Evolutionary conservation across 1,140 invertebrate genomes (phyloP), one percentile per base, ranked within the genome.

Genomic region (Gryon sp.): DNA sequence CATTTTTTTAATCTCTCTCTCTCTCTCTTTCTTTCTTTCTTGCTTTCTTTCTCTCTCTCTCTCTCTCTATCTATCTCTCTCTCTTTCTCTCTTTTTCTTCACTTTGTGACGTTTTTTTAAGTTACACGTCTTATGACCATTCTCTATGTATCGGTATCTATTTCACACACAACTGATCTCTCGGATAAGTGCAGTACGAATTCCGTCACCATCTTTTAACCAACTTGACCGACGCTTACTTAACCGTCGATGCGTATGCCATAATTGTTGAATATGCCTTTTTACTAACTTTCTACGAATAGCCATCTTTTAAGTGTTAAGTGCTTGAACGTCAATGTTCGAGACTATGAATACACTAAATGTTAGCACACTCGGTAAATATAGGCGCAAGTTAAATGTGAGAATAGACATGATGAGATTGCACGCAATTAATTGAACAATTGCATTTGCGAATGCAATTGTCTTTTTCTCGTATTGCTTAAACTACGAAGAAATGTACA

Each of bases 251-350:
- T 34, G 30, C 12, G 19, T 7, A 24, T 32, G 20, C 41, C 48
- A 26, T 68, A 60, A 65, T 65, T 43, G 60, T 62, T 59, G 63
- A 46, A 38, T 76, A 36, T 65, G 59, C 59, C 59, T 70, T 70
- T 59, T 70, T 52, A 19, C 41, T 20, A 40, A 70, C 74, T 70
- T 70, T 70, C 74, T 70, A 69, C 65, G 63, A 76, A 76, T 69
- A 55, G 46, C 53, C 9, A 73, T n/a, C 48, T 19, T n/a, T 28
- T 36, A 30, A 14, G 16, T 50, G 52, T 72, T 57, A 52, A 55
- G 43, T 20, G 45, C 46, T 55, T 15, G 7, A 14, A 22, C 40
- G 19, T 52, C 40, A 52, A 50, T 19, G 53, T 60, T 52, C 11
- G 41, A 30, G 55, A 41, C 45, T 59, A 32, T 9, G 18, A 69